Evolutionary conservation across 1,140 invertebrate species (phyloP), one percentile per base, ranked within the genome.

Genomic region (Pemphigus obesinymphae): DNA sequence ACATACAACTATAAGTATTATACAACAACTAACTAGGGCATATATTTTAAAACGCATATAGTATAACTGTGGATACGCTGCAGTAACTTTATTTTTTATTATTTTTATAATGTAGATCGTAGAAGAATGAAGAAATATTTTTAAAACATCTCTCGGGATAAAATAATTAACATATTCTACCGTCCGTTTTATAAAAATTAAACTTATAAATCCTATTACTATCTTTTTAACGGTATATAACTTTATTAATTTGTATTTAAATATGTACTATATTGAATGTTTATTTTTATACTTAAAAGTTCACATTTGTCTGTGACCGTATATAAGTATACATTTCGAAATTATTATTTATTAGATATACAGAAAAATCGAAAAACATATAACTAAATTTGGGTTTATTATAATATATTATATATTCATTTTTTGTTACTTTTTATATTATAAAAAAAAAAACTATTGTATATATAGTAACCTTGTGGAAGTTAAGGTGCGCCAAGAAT

Each of bases 11-110:
- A 45, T 26, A 70, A 45, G 17, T 34, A 50, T 50, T n/a, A n/a
- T n/a, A n/a, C n/a, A n/a, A n/a, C n/a, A n/a, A n/a, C n/a, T n/a
- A 73, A 73, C 26, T 73, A 73, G 70, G 45, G 17, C 70, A 29
- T 73, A 73, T 48, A 73, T 73, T 73, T 73, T 73, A 73, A 17
- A 29, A 73, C 26, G 26, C 45, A 17, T 20, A n/a, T 26, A 23
- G 6, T 72, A 73, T 73, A 73, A 73, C 70, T 73, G 70, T 73
- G 43, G 70, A 73, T 73, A 73, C 70, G 70, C 43, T 26, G 45
- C 43, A 45, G 15, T 73, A 45, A 50, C 23, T 50, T 31, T 31
- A 15, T 70, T 70, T 45, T 70, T 70, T 23, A n/a, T n/a, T n/a
- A n/a, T 45, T 26, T 70, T 45, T 26, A 70, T 20, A 45, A 43